Conservation (phyloP, 2,888 invertebrate species). For the Strigamia transsilvanica region DNA sequence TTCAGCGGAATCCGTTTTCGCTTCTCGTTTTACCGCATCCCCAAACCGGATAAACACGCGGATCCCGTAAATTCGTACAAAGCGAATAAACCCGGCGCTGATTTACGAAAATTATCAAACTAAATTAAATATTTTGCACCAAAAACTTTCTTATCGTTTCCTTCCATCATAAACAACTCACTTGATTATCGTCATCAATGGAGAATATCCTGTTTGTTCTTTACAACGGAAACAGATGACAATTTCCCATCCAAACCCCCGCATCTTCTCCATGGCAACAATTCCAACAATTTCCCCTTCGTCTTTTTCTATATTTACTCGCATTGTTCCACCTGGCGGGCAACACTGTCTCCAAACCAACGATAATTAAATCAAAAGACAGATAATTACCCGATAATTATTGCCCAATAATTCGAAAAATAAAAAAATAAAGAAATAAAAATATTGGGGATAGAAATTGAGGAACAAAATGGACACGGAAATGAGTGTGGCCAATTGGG, state of each 20-base stretch:
- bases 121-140: background rate
- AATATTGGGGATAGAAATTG: slow-evolving; percentile 4
- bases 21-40: background rate
- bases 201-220: slow-evolving; percentile 36
- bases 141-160: slow-evolving; percentile 28
- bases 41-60: slow-evolving; percentile 32
- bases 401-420: background rate
- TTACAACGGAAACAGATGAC: slow-evolving; percentile 27
- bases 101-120: too few species aligned
- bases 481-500: slow-evolving; percentile 37
- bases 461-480: slow-evolving; percentile 42
- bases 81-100: too few species aligned
- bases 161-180: slow-evolving; percentile 27
- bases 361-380: background rate
- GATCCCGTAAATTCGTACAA: background rate
- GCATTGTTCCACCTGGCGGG: background rate
- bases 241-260: slow-evolving; percentile 37
- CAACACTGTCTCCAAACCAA: background rate
- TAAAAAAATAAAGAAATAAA: background rate
- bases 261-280: slow-evolving; percentile 20
- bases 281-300: too few species aligned
- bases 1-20: background rate
- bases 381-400: background rate
- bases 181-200: slow-evolving; percentile 37
- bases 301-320: background rate